Conservation (phyloP, 2,113 vertebrate species). For the Lophius piscatorius region DNA sequence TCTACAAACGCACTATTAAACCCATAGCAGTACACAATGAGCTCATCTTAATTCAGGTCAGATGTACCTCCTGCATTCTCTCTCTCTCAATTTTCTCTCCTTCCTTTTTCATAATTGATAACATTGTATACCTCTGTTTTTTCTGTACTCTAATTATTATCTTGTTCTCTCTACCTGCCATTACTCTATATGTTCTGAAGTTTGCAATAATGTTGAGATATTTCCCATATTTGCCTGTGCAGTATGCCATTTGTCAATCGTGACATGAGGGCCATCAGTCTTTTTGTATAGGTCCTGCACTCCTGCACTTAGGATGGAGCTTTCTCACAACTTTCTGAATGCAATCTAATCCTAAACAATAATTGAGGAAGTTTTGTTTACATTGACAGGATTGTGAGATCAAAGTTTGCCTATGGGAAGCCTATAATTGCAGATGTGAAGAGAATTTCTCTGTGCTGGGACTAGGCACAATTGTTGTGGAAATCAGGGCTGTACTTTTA, state of each 20-base stretch:
- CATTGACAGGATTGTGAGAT: conserved; percentile 46
- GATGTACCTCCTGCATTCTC: conserved; percentile 81
- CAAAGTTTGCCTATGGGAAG: conserved; percentile 42
- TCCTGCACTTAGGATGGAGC: conserved; percentile 28
- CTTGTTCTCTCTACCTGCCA: conserved; percentile 8
- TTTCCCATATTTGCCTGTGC: conserved; percentile 3
- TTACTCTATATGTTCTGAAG: not conserved
- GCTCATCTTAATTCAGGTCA: conserved; percentile 88
- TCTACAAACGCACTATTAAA: conserved; percentile 85
- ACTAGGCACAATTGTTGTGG: conserved; percentile 31
- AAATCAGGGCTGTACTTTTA: conserved; percentile 29
- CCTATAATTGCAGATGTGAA: conserved; percentile 13
- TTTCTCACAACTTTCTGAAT: conserved; percentile 45
- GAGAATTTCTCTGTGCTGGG: conserved; percentile 16
- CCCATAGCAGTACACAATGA: conserved; percentile 85
- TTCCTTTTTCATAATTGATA: conserved; percentile 49
- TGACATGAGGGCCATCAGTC: conserved; percentile 30
- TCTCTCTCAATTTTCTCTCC: conserved; percentile 29
- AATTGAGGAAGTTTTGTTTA: conserved; percentile 60
- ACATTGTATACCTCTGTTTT: conserved; percentile 27
- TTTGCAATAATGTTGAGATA: not conserved
- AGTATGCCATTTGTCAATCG: conserved; percentile 18
- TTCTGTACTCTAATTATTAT: conserved; percentile 19
- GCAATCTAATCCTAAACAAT: conserved; percentile 69
- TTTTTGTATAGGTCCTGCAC: conserved; percentile 31